Base-by-base conservation (phyloP, 2,797 vertebrate genomes). In the Chelon labrosus region DNA sequence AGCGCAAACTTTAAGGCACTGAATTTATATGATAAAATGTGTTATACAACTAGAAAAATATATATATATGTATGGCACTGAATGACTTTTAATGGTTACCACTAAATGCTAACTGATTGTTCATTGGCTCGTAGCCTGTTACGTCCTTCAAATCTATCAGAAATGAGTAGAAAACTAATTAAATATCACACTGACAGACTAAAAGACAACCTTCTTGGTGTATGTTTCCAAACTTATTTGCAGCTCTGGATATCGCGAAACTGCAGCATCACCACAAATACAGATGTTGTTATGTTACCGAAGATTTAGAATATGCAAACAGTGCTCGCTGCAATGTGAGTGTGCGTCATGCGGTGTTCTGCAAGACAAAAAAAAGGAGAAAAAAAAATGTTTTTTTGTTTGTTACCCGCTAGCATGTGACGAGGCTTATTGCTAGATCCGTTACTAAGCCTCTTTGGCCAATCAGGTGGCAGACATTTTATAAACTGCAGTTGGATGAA, bases 381-480 rank as follows among this genome's bases (percentile, higher is more conserved):
- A 25, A 17, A 57, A 79, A 79, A 65, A 49, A 35, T 1, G 39
- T 37, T 57, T 17, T 66, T 88, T 84, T 86, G 78, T 89, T 93
- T 90, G 76, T 82, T 88, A 73, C 62, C 78, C 79, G 65, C 69
- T 61, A 79, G 76, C 92, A 85, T 93, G 92, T 93, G 91, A 93
- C 82, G 14, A 55, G 69, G 85, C 88, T 93, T 91, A 92, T 72
- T 79, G 83, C 84, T 85, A 77, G 88, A 90, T 89, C 85, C 81
- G 74, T 86, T 83, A 84, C 86, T 92, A 93, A 93, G 90, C 92
- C 84, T 87, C 90, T 93, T 92, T 89, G 88, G 82, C 86, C 89
- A 89, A 84, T 93, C 91, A 92, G 89, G 85, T 83, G 86, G 82
- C 83, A 85, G 90, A 88, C 68, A 84, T 88, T 89, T 90, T 82